Conservation (phyloP, 2,888 invertebrate species). For the Disparrhopalites patrizii region DNA sequence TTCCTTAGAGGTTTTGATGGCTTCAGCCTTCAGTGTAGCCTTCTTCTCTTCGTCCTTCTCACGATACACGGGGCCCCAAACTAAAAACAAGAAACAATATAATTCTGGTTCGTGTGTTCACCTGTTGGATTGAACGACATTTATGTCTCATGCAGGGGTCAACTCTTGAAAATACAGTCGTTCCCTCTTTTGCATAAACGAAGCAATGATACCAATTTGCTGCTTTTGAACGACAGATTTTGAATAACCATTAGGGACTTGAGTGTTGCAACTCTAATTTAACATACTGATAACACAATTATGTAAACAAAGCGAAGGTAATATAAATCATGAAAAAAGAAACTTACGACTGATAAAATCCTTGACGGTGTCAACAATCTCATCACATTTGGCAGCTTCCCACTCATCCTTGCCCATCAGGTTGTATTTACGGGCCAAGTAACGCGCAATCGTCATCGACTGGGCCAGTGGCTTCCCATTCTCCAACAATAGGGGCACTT, state of each 20-base stretch:
- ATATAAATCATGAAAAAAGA: neutral
- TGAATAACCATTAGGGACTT: too few relatives aligned
- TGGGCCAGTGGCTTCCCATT: neutral
- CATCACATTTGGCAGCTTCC: neutral
- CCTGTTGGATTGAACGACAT: too few relatives aligned
- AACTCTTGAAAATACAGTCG: too few relatives aligned
- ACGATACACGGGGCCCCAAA: neutral
- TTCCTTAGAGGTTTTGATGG: neutral
- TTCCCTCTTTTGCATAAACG: too few relatives aligned
- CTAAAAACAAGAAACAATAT: neutral
- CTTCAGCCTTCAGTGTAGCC: neutral
- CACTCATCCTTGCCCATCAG: neutral
- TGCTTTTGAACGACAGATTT: too few relatives aligned
- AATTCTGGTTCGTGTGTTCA: too few relatives aligned
- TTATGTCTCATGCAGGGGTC: too few relatives aligned
- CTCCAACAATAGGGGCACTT: neutral
- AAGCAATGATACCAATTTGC: too few relatives aligned
- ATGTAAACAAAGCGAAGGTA: too few relatives aligned
- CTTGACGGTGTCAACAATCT: neutral
- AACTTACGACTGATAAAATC: neutral
- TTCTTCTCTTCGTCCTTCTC: neutral
- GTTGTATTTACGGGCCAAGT: neutral
- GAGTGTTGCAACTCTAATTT: too few relatives aligned
- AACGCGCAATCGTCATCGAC: neutral
- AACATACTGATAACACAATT: too few relatives aligned